Evolutionary conservation across 2,797 vertebrate species (phyloP), one percentile per base, ranked within the genome.

Genomic region (Peromyscus melanophrys): DNA sequence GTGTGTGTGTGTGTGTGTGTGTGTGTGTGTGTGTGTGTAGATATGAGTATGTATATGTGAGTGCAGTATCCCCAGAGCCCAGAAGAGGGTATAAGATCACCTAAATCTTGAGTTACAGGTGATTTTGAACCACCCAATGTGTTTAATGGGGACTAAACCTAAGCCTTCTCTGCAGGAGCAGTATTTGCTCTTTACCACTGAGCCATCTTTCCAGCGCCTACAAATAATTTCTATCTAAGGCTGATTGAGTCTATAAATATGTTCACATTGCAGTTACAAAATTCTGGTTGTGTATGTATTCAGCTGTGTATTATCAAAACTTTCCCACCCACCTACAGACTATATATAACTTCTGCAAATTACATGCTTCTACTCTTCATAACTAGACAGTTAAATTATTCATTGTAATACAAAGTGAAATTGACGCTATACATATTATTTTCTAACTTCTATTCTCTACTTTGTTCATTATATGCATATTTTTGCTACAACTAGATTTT

Each of bases 401-500:
- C 1, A 55, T 17, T 27, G 67, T 40, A 59, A 92, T n/a, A 84
- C 16, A 89, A 81, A 95, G 65, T 52, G 21, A 95, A 76, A 57
- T 3, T n/a, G 27, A 21, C 40, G 4, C 4, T 80, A 0, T 80
- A 76, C 82, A 63, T 82, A 89, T 43, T 76, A 81, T 67, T 73
- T 92, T 84, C 17, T 78, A 78, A 76, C 0, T 7, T 82, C 1
- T 69, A n/a, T 92, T 94, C 91, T 73, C 71, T 1, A 46, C 29
- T 65, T 88, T 69, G 52, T 88, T n/a, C 27, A 69, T 73, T 73
- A 52, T 65, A 65, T 14, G 11, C 11, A 63, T 96, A 90, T 43
- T 92, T 81, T 57, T 46, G 19, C 34, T 85, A 27, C 23, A 43
- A n/a, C 37, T 83, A 61, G 86, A 85, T 19, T 84, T 96, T 86